A percentile compares a stretch with the other conserved stretches of the same genome.
Conservation (phyloP, 1,140 invertebrate species). For the Homalodisca vitripennis region DNA sequence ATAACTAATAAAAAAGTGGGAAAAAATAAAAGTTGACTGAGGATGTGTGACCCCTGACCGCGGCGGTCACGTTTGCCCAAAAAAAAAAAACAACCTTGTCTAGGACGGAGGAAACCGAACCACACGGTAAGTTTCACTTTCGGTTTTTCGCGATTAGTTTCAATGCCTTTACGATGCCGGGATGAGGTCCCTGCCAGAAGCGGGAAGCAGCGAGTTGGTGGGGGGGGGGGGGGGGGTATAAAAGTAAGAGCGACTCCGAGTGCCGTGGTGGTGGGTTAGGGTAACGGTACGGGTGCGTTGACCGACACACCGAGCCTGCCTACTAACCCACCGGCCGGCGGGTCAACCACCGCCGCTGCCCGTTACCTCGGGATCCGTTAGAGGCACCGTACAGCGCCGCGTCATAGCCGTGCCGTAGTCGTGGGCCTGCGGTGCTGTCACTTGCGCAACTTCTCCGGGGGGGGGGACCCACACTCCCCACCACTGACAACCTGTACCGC, state of each 20-base stretch:
- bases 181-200: too few relatives aligned
- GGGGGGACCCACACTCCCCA: background rate
- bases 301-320: background rate
- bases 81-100: too few relatives aligned
- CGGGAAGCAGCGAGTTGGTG: background rate
- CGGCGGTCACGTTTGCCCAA: too few relatives aligned
- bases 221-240: background rate
- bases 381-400: background rate
- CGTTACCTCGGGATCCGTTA: background rate
- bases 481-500: background rate
- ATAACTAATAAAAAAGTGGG: too few relatives aligned
- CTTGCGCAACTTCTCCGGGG: background rate
- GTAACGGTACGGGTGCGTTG: background rate
- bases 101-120: too few relatives aligned
- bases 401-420: background rate
- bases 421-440: background rate
- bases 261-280: background rate
- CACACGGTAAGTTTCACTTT: too few relatives aligned
- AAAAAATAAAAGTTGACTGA: too few relatives aligned
- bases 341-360: background rate
- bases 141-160: too few relatives aligned
- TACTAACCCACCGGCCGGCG: slow-evolving; percentile 12
- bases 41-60: too few relatives aligned
- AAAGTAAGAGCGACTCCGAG: slow-evolving; percentile 29
- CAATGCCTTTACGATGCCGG: too few relatives aligned